Percentiles rank a stretch among this genome's conserved stretches.
Evolutionary conservation across 2,888 invertebrate species (phyloP).

Genomic region (Melanostoma scalare): DNA sequence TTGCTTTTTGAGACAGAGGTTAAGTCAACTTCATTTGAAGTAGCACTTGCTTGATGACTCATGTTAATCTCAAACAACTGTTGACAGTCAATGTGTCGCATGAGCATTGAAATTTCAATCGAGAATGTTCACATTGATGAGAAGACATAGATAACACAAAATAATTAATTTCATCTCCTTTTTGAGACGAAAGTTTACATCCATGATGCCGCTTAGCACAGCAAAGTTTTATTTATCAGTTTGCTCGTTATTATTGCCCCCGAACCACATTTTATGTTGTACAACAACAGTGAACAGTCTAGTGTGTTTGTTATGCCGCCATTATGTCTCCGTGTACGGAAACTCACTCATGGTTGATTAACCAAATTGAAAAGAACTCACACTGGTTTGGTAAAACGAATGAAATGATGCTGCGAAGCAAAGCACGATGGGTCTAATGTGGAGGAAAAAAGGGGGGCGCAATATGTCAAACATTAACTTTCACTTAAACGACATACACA

Average conservation of each 20-base stretch:
- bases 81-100: constrained; percentile 22
- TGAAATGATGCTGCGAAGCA: constrained; percentile 27
- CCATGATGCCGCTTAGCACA: too few relatives aligned
- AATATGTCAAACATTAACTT: constrained; percentile 44
- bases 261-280: constrained; percentile 9
- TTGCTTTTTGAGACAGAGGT: constrained; percentile 41
- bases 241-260: constrained; percentile 10
- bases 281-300: not conserved
- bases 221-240: constrained; percentile 4
- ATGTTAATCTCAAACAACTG: constrained; percentile 14
- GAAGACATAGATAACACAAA: constrained; percentile 15
- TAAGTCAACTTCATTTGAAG: constrained; percentile 16
- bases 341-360: constrained; percentile 65
- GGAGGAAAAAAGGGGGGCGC: constrained; percentile 1
- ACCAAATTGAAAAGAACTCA: constrained; percentile 68
- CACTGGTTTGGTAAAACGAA: constrained; percentile 41
- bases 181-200: not conserved
- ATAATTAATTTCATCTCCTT: constrained; percentile 48
- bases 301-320: constrained; percentile 8
- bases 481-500: constrained; percentile 36
- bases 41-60: constrained; percentile 21
- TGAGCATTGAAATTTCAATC: constrained; percentile 35
- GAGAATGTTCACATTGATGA: constrained; percentile 29
- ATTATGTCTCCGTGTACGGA: constrained; percentile 39
- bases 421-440: constrained; percentile 20